A percentile compares a stretch with the other conserved stretches of the same genome.
phyloP scores from a whole-genome alignment of 1,140 invertebrate genomes.

The Drosophila sucinea region DNA sequence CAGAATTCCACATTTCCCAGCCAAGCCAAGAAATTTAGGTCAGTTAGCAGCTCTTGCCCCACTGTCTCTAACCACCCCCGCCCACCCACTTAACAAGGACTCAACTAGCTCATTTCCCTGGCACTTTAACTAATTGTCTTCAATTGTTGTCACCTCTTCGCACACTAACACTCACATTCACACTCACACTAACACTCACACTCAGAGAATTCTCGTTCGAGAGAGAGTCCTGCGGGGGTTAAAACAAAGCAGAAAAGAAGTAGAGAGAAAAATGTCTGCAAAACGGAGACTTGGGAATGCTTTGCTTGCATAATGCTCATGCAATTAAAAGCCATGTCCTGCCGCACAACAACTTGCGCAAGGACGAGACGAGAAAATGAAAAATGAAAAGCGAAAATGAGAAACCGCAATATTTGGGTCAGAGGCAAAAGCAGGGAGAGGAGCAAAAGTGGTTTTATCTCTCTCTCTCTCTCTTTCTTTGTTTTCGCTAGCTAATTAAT shows the following conservation, averaged over 20 bases:
- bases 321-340: conserved; percentile 72
- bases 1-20: background rate
- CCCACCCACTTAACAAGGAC: conserved; percentile 1
- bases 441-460: conserved; percentile 43
- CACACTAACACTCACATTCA: conserved; percentile 6
- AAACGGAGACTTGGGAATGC: conserved; percentile 56
- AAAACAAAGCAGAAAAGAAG: conserved; percentile 18
- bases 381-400: conserved; percentile 60
- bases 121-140: conserved; percentile 77
- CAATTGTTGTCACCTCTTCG: conserved; percentile 59
- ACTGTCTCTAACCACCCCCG: conserved; percentile 14
- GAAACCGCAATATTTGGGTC: conserved; percentile 63
- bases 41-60: background rate
- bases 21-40: background rate
- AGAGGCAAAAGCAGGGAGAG: conserved; percentile 21
- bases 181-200: no score
- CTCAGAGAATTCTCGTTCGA: background rate
- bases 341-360: conserved; percentile 32
- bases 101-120: conserved; percentile 58
- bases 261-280: conserved; percentile 49
- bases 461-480: background rate
- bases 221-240: conserved; percentile 14
- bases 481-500: conserved; percentile 43
- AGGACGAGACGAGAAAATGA: conserved; percentile 49
- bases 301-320: conserved; percentile 73